Evolutionary conservation across 2,888 invertebrate genomes (phyloP).

Genomic region (Formica aserva): DNA sequence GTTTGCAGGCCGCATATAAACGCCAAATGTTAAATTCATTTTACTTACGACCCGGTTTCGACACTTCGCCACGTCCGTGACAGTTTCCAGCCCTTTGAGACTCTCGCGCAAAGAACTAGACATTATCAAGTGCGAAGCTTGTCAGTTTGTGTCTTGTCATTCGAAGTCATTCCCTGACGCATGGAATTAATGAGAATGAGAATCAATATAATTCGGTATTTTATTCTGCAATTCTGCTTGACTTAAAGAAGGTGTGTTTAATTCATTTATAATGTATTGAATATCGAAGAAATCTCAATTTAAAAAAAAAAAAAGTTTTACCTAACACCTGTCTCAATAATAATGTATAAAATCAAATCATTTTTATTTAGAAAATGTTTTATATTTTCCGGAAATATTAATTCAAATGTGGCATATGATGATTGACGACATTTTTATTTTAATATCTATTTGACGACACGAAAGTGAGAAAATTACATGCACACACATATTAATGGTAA

Average conservation of each 20-base stretch:
- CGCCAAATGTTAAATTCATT: slow-evolving; percentile 75
- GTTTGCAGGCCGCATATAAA: slow-evolving; percentile 52
- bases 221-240: not conserved
- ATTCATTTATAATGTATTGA: not conserved
- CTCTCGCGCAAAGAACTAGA: slow-evolving; percentile 38
- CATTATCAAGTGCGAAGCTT: slow-evolving; percentile 2
- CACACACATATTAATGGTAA: not conserved
- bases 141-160: not conserved
- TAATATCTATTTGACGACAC: not conserved
- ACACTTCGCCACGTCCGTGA: slow-evolving; percentile 60
- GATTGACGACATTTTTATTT: slow-evolving; percentile 15
- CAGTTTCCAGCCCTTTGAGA: slow-evolving; percentile 46
- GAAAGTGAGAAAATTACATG: slow-evolving; percentile 1
- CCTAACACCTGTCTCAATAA: not conserved
- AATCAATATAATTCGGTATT: slow-evolving; percentile 4
- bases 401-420: not conserved
- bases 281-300: not conserved
- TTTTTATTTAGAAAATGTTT: not conserved
- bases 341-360: not conserved
- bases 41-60: slow-evolving; percentile 64
- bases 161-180: slow-evolving; percentile 12
- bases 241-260: not conserved
- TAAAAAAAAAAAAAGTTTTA: not conserved
- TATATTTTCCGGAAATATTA: not conserved
- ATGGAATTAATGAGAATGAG: slow-evolving; percentile 1